Conservation (phyloP, 2,888 invertebrate species). For the Agrenia bidenticulata region DNA sequence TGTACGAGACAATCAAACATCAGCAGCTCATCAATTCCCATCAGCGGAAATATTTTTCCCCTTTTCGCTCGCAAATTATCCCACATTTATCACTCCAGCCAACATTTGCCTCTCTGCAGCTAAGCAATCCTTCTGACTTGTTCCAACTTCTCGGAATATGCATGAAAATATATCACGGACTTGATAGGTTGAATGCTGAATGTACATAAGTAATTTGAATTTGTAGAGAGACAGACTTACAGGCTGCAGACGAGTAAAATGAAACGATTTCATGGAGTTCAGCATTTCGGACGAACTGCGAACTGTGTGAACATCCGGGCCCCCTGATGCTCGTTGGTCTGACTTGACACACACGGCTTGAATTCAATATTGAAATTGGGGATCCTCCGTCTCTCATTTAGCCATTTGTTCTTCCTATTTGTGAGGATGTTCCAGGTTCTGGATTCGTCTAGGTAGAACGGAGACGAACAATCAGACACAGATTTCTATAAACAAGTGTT, state of each 20-base stretch:
- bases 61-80: slow-evolving; percentile 28
- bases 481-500: no score
- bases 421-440: no score
- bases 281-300: no score
- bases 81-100: slow-evolving; percentile 39
- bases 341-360: no score
- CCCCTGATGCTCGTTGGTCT: not conserved
- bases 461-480: no score
- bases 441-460: no score
- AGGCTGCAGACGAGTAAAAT: slow-evolving; percentile 6
- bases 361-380: no score
- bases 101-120: slow-evolving; percentile 15
- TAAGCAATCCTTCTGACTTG: not conserved
- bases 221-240: slow-evolving; percentile 3
- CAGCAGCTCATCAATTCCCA: slow-evolving; percentile 41
- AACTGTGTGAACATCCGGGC: not conserved
- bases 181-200: not conserved
- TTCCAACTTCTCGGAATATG: not conserved
- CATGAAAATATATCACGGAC: not conserved
- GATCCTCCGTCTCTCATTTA: no score
- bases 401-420: no score
- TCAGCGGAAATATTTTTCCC: slow-evolving; percentile 37
- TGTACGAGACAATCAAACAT: slow-evolving; percentile 31
- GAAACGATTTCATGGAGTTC: no score
- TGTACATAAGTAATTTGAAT: not conserved